Evolutionary conservation across 2,113 vertebrate species (phyloP).

Genomic region (Oryzias curvinotus): DNA sequence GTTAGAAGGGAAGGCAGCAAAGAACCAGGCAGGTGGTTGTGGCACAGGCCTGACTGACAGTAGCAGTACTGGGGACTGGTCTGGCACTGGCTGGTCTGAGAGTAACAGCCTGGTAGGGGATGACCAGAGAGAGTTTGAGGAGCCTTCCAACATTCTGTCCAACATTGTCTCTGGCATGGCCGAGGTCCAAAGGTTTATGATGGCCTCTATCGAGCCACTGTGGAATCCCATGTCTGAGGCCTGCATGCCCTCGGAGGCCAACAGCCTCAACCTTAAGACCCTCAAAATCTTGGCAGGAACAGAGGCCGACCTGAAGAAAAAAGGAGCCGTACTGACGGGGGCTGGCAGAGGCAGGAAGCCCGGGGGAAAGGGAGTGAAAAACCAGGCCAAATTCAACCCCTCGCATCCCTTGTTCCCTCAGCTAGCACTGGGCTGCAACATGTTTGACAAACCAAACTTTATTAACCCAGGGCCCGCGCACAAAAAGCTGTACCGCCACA

Average conservation of each 20-base stretch:
- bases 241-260: slow-evolving; percentile 90
- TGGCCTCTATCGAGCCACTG: slow-evolving; percentile 97
- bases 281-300: slow-evolving; percentile 97
- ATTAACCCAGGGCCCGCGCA: slow-evolving; percentile 95
- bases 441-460: slow-evolving; percentile 96
- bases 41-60: slow-evolving; percentile 64
- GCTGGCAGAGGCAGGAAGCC: slow-evolving; percentile 86
- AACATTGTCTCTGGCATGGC: slow-evolving; percentile 99
- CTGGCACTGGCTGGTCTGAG: slow-evolving; percentile 83
- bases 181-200: slow-evolving; percentile 98
- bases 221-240: slow-evolving; percentile 90
- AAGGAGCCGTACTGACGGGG: slow-evolving; percentile 78
- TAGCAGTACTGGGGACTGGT: slow-evolving; percentile 83
- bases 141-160: slow-evolving; percentile 97
- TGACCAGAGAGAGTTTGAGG: slow-evolving; percentile 97
- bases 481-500: slow-evolving; percentile 99
- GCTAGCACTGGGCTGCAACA: slow-evolving; percentile 81
- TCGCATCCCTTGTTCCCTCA: slow-evolving; percentile 85
- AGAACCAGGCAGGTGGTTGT: slow-evolving; percentile 76
- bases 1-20: slow-evolving; percentile 83
- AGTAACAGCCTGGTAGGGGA: slow-evolving; percentile 87
- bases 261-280: slow-evolving; percentile 97
- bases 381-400: slow-evolving; percentile 82
- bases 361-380: slow-evolving; percentile 88
- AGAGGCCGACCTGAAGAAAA: slow-evolving; percentile 93